Evolutionary conservation across 2,113 vertebrate genomes (phyloP).

Genomic region (Tinamus guttatus): DNA sequence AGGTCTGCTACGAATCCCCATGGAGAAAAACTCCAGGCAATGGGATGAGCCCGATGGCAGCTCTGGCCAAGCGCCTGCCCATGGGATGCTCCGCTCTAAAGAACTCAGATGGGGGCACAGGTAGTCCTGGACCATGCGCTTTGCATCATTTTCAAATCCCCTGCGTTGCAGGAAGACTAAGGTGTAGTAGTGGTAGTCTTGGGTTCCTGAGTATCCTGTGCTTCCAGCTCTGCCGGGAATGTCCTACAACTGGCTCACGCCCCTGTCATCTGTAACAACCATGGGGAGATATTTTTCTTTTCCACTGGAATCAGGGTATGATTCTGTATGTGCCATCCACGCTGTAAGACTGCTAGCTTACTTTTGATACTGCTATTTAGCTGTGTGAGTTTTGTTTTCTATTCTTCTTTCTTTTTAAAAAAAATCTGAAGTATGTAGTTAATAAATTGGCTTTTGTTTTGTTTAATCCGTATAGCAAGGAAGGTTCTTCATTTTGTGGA

Average conservation of each 20-base stretch:
- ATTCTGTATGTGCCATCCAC: slow-evolving; percentile 43
- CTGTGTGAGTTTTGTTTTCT: slow-evolving; percentile 35
- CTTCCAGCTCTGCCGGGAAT: slow-evolving; percentile 50
- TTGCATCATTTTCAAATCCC: slow-evolving; percentile 52
- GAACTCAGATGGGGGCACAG: slow-evolving; percentile 40
- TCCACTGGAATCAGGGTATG: slow-evolving; percentile 30
- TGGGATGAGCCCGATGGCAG: slow-evolving; percentile 52
- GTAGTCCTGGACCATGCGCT: slow-evolving; percentile 11
- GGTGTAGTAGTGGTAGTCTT: slow-evolving; percentile 6
- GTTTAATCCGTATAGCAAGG: background rate
- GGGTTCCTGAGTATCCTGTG: slow-evolving; percentile 22
- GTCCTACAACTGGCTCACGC: background rate
- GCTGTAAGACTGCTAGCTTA: slow-evolving; percentile 56
- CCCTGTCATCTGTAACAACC: slow-evolving; percentile 7
- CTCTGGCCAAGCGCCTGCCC: slow-evolving; percentile 63
- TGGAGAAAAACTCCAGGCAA: slow-evolving; percentile 25
- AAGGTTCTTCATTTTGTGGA: slow-evolving; percentile 43
- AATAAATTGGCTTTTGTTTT: background rate
- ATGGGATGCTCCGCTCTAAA: slow-evolving; percentile 37
- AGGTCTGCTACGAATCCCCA: slow-evolving; percentile 59
- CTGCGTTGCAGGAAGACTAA: slow-evolving; percentile 43
- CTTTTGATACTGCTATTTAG: slow-evolving; percentile 44
- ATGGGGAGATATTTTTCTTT: slow-evolving; percentile 18
- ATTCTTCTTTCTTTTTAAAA: background rate
- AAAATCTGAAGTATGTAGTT: background rate